phyloP scores from a whole-genome alignment of 2,888 invertebrate species.

The Phyto melanocephala region DNA sequence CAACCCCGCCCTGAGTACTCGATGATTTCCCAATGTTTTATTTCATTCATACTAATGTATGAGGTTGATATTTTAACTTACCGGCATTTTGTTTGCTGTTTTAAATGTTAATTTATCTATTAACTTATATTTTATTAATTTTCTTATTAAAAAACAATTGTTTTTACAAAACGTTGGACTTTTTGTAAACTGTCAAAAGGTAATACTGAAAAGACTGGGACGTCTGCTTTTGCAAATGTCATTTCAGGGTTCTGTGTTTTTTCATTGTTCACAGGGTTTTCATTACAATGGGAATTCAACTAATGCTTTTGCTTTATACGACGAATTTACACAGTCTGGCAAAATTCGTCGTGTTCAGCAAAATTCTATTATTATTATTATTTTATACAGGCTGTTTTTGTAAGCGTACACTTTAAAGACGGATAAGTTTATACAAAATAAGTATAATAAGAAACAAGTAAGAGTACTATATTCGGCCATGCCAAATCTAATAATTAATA shows the following conservation, averaged over 20 bases:
- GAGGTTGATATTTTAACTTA: neutral
- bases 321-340: no score
- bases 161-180: neutral
- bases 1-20: conserved; percentile 34
- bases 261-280: no score
- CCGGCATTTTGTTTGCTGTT: conserved; percentile 53
- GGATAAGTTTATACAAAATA: no score
- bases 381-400: no score
- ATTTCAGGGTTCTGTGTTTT: neutral
- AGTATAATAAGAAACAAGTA: no score
- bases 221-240: neutral
- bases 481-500: no score
- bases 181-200: conserved; percentile 26
- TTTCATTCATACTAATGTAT: neutral
- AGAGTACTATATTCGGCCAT: no score
- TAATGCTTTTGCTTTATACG: no score
- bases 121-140: conserved; percentile 12
- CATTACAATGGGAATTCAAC: no score
- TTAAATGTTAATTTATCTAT: neutral
- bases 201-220: conserved; percentile 3
- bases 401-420: no score
- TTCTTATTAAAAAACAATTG: conserved; percentile 29
- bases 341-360: no score
- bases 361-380: no score
- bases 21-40: neutral